Evolutionary conservation across 2,888 invertebrate genomes (phyloP).

Genomic region (Calephelis perditalis): DNA sequence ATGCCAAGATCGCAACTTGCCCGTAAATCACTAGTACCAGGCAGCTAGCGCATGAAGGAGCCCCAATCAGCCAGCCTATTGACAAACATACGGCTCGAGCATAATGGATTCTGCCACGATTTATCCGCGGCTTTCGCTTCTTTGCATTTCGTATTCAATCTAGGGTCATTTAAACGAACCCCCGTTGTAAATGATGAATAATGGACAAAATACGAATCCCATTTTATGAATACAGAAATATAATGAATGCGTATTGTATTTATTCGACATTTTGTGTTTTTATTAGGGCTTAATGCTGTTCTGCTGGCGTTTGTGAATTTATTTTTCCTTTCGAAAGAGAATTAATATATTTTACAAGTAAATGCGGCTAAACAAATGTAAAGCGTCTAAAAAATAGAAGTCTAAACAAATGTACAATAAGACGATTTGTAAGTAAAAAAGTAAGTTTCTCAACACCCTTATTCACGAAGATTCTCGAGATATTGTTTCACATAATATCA

Average conservation of each 20-base stretch:
- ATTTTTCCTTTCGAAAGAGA: too few relatives aligned
- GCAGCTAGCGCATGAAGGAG: slow-evolving; percentile 56
- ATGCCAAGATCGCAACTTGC: slow-evolving; percentile 60
- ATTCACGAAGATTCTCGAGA: too few relatives aligned
- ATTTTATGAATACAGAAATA: slow-evolving; percentile 9
- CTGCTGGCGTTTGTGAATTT: neutral
- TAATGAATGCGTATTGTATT: slow-evolving; percentile 12
- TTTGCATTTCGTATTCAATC: slow-evolving; percentile 42
- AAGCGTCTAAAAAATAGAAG: too few relatives aligned
- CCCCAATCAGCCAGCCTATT: slow-evolving; percentile 69
- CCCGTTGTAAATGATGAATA: slow-evolving; percentile 31
- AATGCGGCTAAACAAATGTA: too few relatives aligned
- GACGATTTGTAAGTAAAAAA: too few relatives aligned
- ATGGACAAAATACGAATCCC: slow-evolving; percentile 22
- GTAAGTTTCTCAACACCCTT: too few relatives aligned
- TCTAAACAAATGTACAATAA: too few relatives aligned
- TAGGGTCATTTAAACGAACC: slow-evolving; percentile 37
- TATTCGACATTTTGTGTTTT: slow-evolving; percentile 19
- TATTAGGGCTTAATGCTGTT: neutral
- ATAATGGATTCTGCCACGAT: slow-evolving; percentile 63
- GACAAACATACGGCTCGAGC: slow-evolving; percentile 68
- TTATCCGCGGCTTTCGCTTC: slow-evolving; percentile 46
- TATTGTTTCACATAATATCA: too few relatives aligned
- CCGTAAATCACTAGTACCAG: slow-evolving; percentile 59
- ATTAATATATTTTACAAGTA: too few relatives aligned